phyloP scores from a whole-genome alignment of 2,113 vertebrate genomes.

The Oncorhynchus mykiss region DNA sequence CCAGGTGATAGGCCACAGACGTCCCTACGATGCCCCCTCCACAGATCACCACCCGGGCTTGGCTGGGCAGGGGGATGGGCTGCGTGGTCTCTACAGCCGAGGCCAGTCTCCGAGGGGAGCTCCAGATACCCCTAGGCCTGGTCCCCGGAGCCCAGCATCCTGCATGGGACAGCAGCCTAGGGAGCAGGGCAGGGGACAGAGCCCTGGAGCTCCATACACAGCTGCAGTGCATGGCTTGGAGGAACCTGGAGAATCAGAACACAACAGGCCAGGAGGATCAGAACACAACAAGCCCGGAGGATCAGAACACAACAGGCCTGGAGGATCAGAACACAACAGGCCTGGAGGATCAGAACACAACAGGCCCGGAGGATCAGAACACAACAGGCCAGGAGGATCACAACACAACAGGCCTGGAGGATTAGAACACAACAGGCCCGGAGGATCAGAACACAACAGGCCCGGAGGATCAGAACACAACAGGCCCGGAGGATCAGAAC shows the following conservation, averaged over 20 bases:
- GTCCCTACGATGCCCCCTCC: conserved; percentile 93
- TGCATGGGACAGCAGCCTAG: conserved; percentile 69
- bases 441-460: too few relatives aligned
- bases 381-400: too few relatives aligned
- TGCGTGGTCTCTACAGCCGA: conserved; percentile 60
- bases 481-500: too few relatives aligned
- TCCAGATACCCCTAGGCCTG: conserved; percentile 35
- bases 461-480: too few relatives aligned
- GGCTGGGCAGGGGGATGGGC: conserved; percentile 73
- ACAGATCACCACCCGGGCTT: conserved; percentile 91
- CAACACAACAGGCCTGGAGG: too few relatives aligned
- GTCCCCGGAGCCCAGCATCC: conserved; percentile 45
- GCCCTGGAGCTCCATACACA: conserved; percentile 68
- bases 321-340: too few relatives aligned
- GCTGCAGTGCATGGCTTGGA: conserved; percentile 72
- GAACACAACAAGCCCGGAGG: too few relatives aligned
- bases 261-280: background rate
- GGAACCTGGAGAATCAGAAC: conserved; percentile 11
- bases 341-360: background rate
- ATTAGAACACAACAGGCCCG: too few relatives aligned
- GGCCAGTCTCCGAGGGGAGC: conserved; percentile 46
- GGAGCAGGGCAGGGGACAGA: conserved; percentile 74
- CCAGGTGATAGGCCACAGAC: conserved; percentile 93
- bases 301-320: too few relatives aligned
- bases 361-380: background rate